Evolutionary conservation across 2,113 vertebrate species (phyloP), one percentile per base, ranked within the genome.

Genomic region (Petrocephalus microphthalmus): DNA sequence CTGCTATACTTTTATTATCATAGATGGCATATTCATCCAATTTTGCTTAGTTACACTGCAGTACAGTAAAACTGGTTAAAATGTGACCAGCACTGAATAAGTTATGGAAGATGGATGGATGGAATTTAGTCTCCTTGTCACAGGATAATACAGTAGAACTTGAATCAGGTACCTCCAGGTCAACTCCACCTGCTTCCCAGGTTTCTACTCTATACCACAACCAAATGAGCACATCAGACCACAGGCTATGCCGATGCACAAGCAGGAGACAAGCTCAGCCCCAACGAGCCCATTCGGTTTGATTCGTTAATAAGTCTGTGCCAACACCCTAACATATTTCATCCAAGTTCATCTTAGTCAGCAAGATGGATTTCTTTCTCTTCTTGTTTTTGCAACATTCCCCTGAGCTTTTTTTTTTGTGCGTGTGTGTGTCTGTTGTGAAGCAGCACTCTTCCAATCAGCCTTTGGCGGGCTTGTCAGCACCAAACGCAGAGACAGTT

Each of bases 381-480:
- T 17, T 29, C 42, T 71, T 67, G 33, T 81, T 78, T 82, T 37
- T 45, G 64, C 49, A 42, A 74, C 20, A 15, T 54, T 81, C 53
- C 67, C 49, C 56, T 74, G 47, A 86, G 19, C 20, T 8, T 45
- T 86, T 87, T 60, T 42, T 42, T 42, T n/a, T n/a, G n/a, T n/a
- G n/a, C n/a, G n/a, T n/a, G n/a, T n/a, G n/a, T 42, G 42, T 57
- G 84, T 81, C 85, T 84, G 57, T 54, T 86, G 78, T 67, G 56
- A 25, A 74, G 56, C 47, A 51, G 60, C 17, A n/a, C 37, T 86
- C 84, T 57, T 86, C 33, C 56, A 56, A 81, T 78, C 88, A 78
- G 84, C 53, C 64, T 49, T 89, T 86, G 84, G 84, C 67, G 74
- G 57, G 22, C 10, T 52, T 47, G 37, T 57, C 53, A 56, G 3